phyloP scores from a whole-genome alignment of 2,113 vertebrate genomes.

The Prionailurus viverrinus region DNA sequence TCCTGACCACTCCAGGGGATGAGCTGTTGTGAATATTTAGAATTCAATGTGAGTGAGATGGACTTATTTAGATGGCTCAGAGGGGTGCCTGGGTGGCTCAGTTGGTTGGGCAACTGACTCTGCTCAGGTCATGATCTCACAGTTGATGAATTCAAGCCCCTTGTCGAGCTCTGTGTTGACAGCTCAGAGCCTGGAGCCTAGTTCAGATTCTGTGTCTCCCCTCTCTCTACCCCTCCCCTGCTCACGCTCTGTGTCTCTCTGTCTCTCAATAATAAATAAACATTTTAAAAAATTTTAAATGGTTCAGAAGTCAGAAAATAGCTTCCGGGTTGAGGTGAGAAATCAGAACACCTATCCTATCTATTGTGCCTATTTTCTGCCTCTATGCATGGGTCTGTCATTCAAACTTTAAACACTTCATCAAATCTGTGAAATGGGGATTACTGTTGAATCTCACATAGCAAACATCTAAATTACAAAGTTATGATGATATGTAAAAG shows the following conservation, averaged over 20 bases:
- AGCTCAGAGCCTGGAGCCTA: too few relatives aligned
- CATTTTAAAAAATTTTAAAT: neutral
- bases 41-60: neutral
- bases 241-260: too few relatives aligned
- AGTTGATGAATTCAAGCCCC: too few relatives aligned
- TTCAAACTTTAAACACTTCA: neutral
- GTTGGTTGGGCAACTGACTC: too few relatives aligned
- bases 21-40: neutral
- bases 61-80: neutral
- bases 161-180: too few relatives aligned
- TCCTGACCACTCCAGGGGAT: neutral
- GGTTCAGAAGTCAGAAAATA: neutral
- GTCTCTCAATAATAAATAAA: too few relatives aligned
- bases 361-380: neutral
- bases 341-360: neutral
- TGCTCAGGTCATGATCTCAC: too few relatives aligned
- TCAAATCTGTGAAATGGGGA: neutral
- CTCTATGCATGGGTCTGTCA: neutral
- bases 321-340: neutral
- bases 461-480: slow-evolving; percentile 13
- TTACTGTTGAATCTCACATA: neutral
- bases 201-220: too few relatives aligned
- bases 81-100: too few relatives aligned
- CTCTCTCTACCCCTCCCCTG: too few relatives aligned
- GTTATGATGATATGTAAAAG: neutral